These are phyloP conservation scores for Cryptoblepharus egeriae DNA, from an alignment of 2,797 vertebrate genomes.

Conservation along the genomic window DNA sequence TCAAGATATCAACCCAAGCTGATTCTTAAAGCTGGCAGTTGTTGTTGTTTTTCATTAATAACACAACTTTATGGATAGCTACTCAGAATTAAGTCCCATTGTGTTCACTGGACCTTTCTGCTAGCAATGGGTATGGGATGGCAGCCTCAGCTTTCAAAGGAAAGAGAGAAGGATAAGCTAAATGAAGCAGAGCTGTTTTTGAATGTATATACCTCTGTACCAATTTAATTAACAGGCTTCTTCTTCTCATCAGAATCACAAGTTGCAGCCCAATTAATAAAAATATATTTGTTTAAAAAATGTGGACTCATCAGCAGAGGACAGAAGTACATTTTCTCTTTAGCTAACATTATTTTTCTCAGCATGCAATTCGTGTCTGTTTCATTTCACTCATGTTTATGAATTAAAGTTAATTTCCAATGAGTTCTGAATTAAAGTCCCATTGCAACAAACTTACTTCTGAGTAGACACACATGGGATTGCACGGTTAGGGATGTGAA, in stretches of 20 bases:
- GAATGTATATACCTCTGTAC: conserved; percentile 12
- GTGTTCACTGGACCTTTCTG: no score
- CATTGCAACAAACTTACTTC: no score
- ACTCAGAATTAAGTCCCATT: no score
- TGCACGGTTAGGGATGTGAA: no score
- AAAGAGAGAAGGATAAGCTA: not conserved
- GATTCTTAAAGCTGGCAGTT: not conserved
- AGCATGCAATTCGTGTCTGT: not conserved
- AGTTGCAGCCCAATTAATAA: not conserved
- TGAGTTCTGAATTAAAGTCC: no score
- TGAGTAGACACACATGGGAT: no score
- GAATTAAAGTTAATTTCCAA: not conserved
- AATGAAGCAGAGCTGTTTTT: not conserved
- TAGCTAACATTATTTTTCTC: not conserved
- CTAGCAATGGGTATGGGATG: no score
- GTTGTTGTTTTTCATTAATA: fast-evolving
- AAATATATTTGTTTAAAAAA: conserved; percentile 5
- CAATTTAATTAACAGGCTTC: conserved; percentile 20
- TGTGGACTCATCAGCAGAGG: not conserved
- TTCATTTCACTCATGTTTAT: not conserved
- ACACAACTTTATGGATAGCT: no score
- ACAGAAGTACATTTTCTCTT: not conserved
- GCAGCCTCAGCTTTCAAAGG: not conserved
- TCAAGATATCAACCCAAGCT: not conserved
- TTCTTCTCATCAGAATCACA: not conserved